Evolutionary conservation across 35 echinoderm and acorn worm genomes (phyloP), one percentile per base, ranked within the genome.

Genomic region (Anneissia japonica): DNA sequence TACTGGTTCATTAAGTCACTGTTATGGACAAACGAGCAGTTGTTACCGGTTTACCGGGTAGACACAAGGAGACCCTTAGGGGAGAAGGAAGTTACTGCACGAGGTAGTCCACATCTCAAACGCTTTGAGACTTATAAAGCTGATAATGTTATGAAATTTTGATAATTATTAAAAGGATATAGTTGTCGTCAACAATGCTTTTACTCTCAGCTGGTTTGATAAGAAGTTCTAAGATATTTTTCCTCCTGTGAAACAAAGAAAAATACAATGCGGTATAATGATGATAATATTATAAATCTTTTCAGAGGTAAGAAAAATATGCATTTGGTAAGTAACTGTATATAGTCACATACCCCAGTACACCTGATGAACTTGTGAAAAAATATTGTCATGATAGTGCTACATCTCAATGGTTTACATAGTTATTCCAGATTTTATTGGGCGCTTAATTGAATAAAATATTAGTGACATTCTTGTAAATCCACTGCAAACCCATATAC

Each of bases 141-240:
- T 64, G 12, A 13, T 64, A 28, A 64, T 28, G 28, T 13, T 28
- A 14, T 64, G 12, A 64, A 64, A 13, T 14, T 64, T 64, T 64
- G 13, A 14, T 64, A 28, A n/a, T n/a, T 74, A 39, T 32, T 74
- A 39, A 88, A 96, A 96, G 93, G 93, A 96, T 96, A 96, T 96
- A 96, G 55, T 88, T 96, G 16, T 88, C 86, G 86, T 88, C 85
- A 35, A 92, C 19, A 7, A 94, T 73, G 74, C 76, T 85, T 17
- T 93, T 82, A 28, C 39, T 77, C 29, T 82, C 35, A 33, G 39
- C 76, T 74, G 93, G 93, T 82, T 85, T 89, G 31, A 83, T 79
- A 17, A 96, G 73, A 23, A 96, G 86, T 12, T 86, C 89, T 32
- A 85, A 46, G 6, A 95, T 87, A 31, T 90, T 90, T 51, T 43